These are phyloP conservation scores for Montipora efflorescens DNA, from an alignment of 64 coral and sea anemone species.

Conservation along the genomic window DNA sequence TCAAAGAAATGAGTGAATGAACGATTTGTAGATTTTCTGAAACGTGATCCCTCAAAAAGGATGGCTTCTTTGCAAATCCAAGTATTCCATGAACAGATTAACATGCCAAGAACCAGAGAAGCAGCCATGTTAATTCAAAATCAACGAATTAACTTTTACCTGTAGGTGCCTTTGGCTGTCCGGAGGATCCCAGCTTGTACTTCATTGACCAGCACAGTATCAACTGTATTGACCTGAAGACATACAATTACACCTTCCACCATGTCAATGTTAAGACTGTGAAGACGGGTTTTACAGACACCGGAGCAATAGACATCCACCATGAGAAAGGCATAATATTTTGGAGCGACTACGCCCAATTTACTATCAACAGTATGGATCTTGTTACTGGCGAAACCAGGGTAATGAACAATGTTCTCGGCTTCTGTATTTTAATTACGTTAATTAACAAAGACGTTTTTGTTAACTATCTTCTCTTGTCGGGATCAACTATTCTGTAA, in stretches of 20 bases:
- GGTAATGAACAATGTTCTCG: background rate
- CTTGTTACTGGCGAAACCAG: slow-evolving; percentile 39
- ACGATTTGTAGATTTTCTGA: no score
- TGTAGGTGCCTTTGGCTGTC: slow-evolving; percentile 15
- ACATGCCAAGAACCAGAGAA: no score
- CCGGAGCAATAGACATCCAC: slow-evolving; percentile 46
- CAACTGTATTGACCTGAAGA: slow-evolving; percentile 43
- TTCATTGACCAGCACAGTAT: slow-evolving; percentile 28
- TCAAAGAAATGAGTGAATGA: no score
- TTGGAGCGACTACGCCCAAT: slow-evolving; percentile 53
- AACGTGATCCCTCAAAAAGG: no score
- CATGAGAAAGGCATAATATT: slow-evolving; percentile 5
- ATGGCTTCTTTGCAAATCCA: no score
- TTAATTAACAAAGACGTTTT: no score
- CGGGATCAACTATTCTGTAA: no score
- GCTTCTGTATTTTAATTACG: no score
- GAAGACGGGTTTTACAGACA: background rate
- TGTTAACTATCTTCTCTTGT: no score
- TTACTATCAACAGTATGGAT: slow-evolving; percentile 38
- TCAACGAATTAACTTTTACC: no score
- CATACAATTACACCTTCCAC: background rate
- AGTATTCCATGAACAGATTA: no score
- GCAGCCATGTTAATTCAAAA: no score
- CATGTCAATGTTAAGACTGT: slow-evolving; percentile 7
- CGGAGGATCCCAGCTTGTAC: slow-evolving; percentile 1